Evolutionary conservation across 2,113 vertebrate species (phyloP), one percentile per base, ranked within the genome.

Genomic region (Illadopsis cleaveri): DNA sequence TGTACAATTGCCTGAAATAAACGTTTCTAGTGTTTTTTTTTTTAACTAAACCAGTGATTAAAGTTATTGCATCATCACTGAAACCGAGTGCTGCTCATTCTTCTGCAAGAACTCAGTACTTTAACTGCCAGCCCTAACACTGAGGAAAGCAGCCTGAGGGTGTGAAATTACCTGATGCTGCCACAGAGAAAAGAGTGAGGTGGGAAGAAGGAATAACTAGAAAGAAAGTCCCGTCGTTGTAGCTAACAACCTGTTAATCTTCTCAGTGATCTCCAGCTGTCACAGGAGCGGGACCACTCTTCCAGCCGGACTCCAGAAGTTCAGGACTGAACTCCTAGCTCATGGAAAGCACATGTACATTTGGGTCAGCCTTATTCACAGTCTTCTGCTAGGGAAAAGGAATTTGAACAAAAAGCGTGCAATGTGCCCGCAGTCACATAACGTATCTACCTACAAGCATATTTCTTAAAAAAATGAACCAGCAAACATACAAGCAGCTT

Each of bases 341-440:
- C 35, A 6, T 70, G 90, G 48, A 89, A 94, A 91, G 80, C 44
- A 82, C 60, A 16, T 5, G n/a, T 51, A 89, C 58, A 56, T 68
- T 71, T 72, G 75, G 79, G 45, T 56, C 56, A 92, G 82, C 44
- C 28, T 73, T 54, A 94, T 53, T 82, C 89, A 91, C 15, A 73
- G 31, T 85, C 84, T 85, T 79, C 77, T 69, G 22, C 4, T 8
- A 31, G 60, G 70, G 48, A 68, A 71, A 84, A 85, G 25, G 58
- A 72, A 87, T 75, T 62, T 91, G 76, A 94, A 92, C 54, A 87
- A 70, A 79, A 48, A 93, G 93, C 90, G 85, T 87, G 71, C 94
- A 93, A 90, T 15, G 7, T 84, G 60, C 91, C 22, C 94, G 78
- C 77, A 92, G 56, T 95, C 78, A 64, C 51, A 44, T 94, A 89